Evolutionary conservation across 2,797 vertebrate genomes (phyloP), one percentile per base, ranked within the genome.

Genomic region (Arrhamphus sclerolepis): DNA sequence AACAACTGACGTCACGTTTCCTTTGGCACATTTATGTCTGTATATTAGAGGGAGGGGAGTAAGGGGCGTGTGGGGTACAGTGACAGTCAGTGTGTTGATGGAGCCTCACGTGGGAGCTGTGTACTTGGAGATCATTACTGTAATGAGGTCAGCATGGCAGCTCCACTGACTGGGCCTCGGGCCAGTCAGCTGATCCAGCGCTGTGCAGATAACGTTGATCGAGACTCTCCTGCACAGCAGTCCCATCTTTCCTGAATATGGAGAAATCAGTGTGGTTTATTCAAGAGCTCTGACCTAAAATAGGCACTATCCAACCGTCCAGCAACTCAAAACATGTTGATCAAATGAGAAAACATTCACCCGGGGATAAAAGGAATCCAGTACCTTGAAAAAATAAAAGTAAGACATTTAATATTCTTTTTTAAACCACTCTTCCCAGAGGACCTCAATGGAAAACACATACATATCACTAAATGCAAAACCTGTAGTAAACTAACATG

Each of bases 131-230:
- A 87, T 89, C 86, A 84, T 91, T 90, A 90, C 74, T 80, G 84
- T 84, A 89, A 89, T 89, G 86, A 89, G 85, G 88, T 62, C 88
- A 89, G 78, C 73, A 70, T 83, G 75, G 70, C 62, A 84, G 82
- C 80, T 53, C 58, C 70, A 71, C 53, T 78, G 73, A 58, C 78
- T 64, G 51, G 70, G 84, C 85, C 86, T 76, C 66, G 34, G 87
- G 87, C 81, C 18, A 29, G 70, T 74, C 62, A 67, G 75, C 66
- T 77, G 74, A 79, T 79, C 72, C 74, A 74, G 56, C 61, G 68
- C 83, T 70, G 47, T 60, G 72, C 57, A 56, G 56, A 68, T 74
- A 78, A 72, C 72, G 74, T 70, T 80, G 85, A 89, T 88, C 78
- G 86, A 88, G 88, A 81, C 55, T 78, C 43, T 66, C 28, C 58